Evolutionary conservation across 2,113 vertebrate genomes (phyloP), one percentile per base, ranked within the genome.

Genomic region (Cavia porcellus): DNA sequence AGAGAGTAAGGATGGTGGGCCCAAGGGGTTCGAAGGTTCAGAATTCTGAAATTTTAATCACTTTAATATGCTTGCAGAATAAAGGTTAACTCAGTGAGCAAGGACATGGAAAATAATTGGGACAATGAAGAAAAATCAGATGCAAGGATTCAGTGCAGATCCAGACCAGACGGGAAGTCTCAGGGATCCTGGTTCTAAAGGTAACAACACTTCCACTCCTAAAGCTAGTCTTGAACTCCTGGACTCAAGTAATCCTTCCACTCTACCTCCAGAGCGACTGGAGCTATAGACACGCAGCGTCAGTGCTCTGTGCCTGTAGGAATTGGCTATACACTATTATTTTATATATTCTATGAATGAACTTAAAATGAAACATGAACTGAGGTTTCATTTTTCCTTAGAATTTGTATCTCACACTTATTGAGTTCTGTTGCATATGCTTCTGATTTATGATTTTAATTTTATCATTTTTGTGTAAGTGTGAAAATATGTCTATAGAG

Each of bases 371-470:
- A 61, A 79, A 94, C 81, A 61, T 68, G 47, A 84, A 6, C 4
- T 28, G 32, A 55, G 57, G 14, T 61, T 42, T 80, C 89, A 84
- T 92, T 77, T 92, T 94, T 72, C 55, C 45, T 81, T 81, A 55
- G 35, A 95, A 86, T 87, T 25, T 74, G 90, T 68, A 50, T 59
- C 77, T 68, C 74, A 75, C 38, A 80, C 38, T 83, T 89, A 82
- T 47, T 68, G 13, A 92, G 9, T 1, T 89, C 2, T 64, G 5
- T 77, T 72, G 66, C 47, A 57, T 79, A 84, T 90, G 59, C 45
- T 55, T 52, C 79, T 68, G 38, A 91, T 57, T 42, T 87, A 64
- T 9, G 89, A 95, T 79, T 86, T 92, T 89, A 68, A 82, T n/a
- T 85, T 3, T 62, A 64, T 64, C 35, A 84, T 28, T 81, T 81